Evolutionary conservation across 2,113 vertebrate species (phyloP), one percentile per base, ranked within the genome.

Genomic region (Symphodus melops): DNA sequence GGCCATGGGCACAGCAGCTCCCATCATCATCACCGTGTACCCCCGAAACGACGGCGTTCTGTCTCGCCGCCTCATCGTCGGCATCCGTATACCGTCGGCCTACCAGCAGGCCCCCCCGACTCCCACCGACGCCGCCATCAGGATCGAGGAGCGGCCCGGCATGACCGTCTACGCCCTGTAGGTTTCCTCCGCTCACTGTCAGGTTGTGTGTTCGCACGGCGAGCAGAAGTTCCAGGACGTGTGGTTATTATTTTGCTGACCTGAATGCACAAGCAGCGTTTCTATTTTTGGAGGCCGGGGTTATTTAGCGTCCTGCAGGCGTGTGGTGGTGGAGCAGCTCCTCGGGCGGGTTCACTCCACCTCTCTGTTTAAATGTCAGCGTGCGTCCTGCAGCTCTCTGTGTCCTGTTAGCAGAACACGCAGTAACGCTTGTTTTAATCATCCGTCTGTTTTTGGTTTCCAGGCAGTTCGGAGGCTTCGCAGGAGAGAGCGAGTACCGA

Each of bases 391-490:
- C 44, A 21, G 70, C 12, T 49, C 28, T 23, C 17, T 56, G 41
- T 41, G 54, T 16, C 16, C 28, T 11, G 52, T 28, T 37, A 28
- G 6, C n/a, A 36, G 21, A 19, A 41, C 9, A 23, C 39, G 55
- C 16, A 25, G 28, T 13, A n/a, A 33, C 28, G 28, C 28, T 33
- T n/a, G n/a, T n/a, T n/a, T n/a, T n/a, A n/a, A n/a, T n/a, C n/a
- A n/a, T n/a, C n/a, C n/a, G n/a, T 9, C 14, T 20, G 21, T 0
- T 37, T 51, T 67, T 25, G 48, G 11, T 73, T 54, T 23, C 8
- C 92, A 98, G 97, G 87, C 95, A 96, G 83, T 97, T 98, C 44
- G 95, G 96, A n/a, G 96, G 97, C 52, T 97, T 95, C 4, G 96
- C 97, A 9, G 97, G 94, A 39, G 97, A 97, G 83, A 86, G 20